Conservation (phyloP, 2,888 invertebrate genomes). For the Tachina grossa region DNA sequence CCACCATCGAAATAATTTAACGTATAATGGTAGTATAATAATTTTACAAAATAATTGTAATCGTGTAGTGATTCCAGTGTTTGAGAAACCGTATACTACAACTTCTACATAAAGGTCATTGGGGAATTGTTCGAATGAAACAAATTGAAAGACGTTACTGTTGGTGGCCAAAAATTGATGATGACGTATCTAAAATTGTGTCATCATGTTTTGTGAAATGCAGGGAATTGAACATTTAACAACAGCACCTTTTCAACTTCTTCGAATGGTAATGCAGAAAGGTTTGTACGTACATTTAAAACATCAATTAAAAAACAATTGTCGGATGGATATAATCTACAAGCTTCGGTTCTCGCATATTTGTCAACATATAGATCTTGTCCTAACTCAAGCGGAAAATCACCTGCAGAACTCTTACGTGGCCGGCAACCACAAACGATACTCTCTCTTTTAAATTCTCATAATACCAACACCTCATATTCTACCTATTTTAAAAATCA, state of each 20-base stretch:
- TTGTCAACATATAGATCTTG: constrained; percentile 26
- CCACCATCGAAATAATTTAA: too few relatives aligned
- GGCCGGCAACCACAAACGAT: not conserved
- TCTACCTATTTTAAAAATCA: not conserved
- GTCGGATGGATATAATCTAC: constrained; percentile 10
- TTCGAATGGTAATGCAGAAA: constrained; percentile 50
- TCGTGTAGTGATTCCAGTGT: too few relatives aligned
- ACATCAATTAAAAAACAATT: constrained; percentile 38
- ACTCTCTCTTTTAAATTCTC: not conserved
- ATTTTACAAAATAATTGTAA: too few relatives aligned
- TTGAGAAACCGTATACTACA: too few relatives aligned
- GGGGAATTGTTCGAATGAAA: too few relatives aligned
- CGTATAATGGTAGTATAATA: too few relatives aligned
- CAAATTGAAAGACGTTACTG: too few relatives aligned
- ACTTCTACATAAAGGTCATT: too few relatives aligned
- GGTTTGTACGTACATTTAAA: constrained; percentile 43
- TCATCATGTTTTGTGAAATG: constrained; percentile 9
- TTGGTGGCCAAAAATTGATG: too few relatives aligned
- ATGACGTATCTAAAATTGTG: too few relatives aligned
- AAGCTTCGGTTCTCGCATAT: constrained; percentile 20
- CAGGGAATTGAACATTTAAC: constrained; percentile 37
- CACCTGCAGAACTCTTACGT: constrained; percentile 4
- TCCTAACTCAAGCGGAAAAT: not conserved
- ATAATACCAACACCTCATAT: not conserved
- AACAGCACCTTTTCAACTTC: constrained; percentile 51